Evolutionary conservation across 2,888 invertebrate species (phyloP).

Genomic region (Cheilosia vulpina): DNA sequence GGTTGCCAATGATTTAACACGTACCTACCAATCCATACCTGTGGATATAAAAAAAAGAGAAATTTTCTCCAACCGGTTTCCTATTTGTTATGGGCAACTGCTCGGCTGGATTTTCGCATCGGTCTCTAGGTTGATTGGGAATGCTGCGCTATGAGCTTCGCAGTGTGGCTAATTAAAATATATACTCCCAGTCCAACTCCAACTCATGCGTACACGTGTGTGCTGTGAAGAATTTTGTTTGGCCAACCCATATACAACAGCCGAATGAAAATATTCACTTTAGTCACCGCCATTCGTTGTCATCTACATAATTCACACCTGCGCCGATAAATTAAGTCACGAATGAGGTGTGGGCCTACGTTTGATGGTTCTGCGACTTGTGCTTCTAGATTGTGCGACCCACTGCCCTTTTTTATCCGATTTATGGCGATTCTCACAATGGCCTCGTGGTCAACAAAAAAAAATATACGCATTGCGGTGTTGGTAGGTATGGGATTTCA

Average conservation of each 20-base stretch:
- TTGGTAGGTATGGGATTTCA: too few species aligned
- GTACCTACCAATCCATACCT: background rate
- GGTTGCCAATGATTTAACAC: conserved; percentile 17
- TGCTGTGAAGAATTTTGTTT: background rate
- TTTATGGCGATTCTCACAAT: too few species aligned
- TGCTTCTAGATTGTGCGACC: too few species aligned
- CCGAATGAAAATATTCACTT: background rate
- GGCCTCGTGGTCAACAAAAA: too few species aligned
- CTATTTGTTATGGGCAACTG: conserved; percentile 23
- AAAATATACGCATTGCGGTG: too few species aligned
- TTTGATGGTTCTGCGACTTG: too few species aligned
- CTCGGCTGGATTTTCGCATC: conserved; percentile 11
- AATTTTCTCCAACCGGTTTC: conserved; percentile 28
- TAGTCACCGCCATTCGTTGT: too few species aligned
- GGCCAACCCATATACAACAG: background rate
- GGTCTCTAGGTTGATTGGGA: conserved; percentile 1
- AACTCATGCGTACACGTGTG: background rate
- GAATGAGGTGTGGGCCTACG: too few species aligned
- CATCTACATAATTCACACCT: too few species aligned
- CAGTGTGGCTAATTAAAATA: conserved; percentile 1
- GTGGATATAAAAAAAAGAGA: conserved; percentile 24
- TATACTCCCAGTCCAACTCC: too few species aligned
- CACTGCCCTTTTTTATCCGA: too few species aligned
- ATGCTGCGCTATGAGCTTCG: background rate
- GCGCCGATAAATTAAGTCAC: too few species aligned